Base-by-base conservation (phyloP, 2,113 vertebrate species). In the Thunnus thynnus region DNA sequence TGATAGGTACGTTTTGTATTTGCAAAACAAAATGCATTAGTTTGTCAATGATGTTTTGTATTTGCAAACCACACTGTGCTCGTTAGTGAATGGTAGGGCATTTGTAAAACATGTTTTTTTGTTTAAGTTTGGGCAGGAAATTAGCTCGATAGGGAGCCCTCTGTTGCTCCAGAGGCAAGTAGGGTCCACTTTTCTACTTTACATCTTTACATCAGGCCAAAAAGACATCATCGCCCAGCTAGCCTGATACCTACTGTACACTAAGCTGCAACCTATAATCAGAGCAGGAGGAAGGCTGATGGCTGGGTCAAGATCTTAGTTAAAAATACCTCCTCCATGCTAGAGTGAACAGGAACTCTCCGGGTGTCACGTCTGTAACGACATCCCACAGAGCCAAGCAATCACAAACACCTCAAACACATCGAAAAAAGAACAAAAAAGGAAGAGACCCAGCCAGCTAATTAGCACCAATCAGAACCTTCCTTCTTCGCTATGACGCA, bases 241-340 rank as follows among this genome's bases (percentile, higher is more conserved):
- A 22, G 22, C 22, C 22, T 22, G 22, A 22, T 22, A 22, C 22
- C 48, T 0, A 14, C 32, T 2, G 10, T 51, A 56, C 27, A 48
- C 32, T 48, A 5, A 48, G 36, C 61, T 72, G 74, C 50, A 73
- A 64, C 80, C 62, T 57, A 18, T 68, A 54, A 78, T 69, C 78
- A 70, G 25, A 60, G n/a, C 3, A 11, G 25, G 57, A 72, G 63
- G 55, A 68, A 16, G 25, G 32, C 57, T 72, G 41, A 68, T 25
- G 51, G 22, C 13, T 1, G 3, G 58, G 70, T 84, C 73, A 84
- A 83, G 78, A 72, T 75, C 54, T 44, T 22, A 17, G 55, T 55
- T 83, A 78, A 84, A 83, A 87, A 86, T 56, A 79, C 13, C 20
- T 66, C 56, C 62, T 71, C n/a, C 52, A 63, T 78, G 25, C 36